A percentile compares a stretch with the other conserved stretches of the same genome.
phyloP scores from a whole-genome alignment of 2,113 vertebrate genomes.

The Prinia subflava region DNA sequence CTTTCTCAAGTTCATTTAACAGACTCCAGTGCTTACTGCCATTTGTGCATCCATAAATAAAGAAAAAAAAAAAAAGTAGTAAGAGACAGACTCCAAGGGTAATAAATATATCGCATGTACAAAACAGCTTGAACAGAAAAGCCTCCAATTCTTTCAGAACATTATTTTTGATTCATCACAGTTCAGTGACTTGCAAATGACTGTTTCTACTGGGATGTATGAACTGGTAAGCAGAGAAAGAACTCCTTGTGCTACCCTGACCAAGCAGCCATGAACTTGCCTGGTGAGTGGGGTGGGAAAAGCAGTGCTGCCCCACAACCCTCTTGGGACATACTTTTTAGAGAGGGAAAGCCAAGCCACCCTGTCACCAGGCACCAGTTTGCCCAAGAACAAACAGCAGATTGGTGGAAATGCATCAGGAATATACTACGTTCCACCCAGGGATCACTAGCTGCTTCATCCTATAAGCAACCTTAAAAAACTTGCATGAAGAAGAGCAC shows the following conservation, averaged over 20 bases:
- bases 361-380: neutral
- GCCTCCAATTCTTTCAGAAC: neutral
- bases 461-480: neutral
- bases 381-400: neutral
- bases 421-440: neutral
- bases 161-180: neutral
- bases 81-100: neutral
- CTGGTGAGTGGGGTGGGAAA: accelerated
- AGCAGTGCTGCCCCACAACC: neutral
- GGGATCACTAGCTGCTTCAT: neutral
- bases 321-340: neutral
- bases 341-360: neutral
- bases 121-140: neutral
- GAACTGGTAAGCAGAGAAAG: accelerated
- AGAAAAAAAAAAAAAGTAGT: neutral
- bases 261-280: neutral
- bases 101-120: neutral
- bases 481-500: neutral
- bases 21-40: neutral
- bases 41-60: neutral
- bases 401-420: neutral
- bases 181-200: neutral
- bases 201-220: neutral
- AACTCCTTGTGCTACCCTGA: neutral
- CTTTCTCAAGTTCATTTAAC: neutral